Percentiles rank a stretch among this genome's conserved stretches.
phyloP scores from a whole-genome alignment of 2,888 invertebrate genomes.

The Coelopa pilipes region DNA sequence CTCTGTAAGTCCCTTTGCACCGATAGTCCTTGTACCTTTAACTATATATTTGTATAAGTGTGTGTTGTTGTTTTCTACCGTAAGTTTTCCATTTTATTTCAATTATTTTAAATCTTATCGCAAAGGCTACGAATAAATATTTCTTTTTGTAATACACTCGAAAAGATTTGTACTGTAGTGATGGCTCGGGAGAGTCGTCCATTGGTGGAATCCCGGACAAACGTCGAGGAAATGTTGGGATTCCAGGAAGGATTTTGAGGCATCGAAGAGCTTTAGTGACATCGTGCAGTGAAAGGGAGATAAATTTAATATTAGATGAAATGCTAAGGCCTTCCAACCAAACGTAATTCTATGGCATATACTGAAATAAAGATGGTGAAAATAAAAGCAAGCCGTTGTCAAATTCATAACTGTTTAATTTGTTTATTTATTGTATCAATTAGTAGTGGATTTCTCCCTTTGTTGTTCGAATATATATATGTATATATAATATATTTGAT shows the following conservation, averaged over 20 bases:
- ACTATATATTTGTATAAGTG: conserved; percentile 44
- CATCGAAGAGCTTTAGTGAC: no score
- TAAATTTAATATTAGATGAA: no score
- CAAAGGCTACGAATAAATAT: conserved; percentile 6
- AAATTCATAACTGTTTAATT: conserved; percentile 35
- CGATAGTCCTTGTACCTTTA: conserved; percentile 26
- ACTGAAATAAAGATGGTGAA: not conserved
- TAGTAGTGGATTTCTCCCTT: conserved; percentile 42
- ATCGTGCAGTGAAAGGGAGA: no score
- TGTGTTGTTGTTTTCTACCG: conserved; percentile 56
- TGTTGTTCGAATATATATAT: conserved; percentile 43
- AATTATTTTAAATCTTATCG: conserved; percentile 9
- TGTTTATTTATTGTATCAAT: conserved; percentile 47
- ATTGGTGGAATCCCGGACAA: no score
- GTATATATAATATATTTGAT: conserved; percentile 40
- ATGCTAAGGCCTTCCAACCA: no score
- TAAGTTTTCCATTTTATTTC: conserved; percentile 41
- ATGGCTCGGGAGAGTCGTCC: no score
- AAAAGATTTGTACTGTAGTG: no score
- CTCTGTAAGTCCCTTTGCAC: conserved; percentile 45
- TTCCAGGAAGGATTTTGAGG: no score
- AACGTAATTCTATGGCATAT: not conserved
- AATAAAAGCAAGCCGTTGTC: not conserved
- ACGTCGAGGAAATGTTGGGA: no score
- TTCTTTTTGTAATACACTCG: conserved; percentile 1